phyloP scores from a whole-genome alignment of 2,888 invertebrate species.

The Oscheius sp. region DNA sequence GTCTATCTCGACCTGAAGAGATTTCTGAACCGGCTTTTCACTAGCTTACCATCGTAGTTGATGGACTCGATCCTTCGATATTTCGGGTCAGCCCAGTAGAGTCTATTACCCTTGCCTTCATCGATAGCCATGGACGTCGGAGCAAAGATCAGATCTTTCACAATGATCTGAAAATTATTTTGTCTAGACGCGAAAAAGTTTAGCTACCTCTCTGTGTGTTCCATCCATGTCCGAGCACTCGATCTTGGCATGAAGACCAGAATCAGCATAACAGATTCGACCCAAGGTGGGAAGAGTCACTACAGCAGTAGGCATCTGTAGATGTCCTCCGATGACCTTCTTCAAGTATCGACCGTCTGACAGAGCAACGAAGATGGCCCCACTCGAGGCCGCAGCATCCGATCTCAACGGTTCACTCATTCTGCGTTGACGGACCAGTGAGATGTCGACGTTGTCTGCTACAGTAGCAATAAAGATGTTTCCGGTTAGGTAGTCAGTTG shows the following conservation, averaged over 20 bases:
- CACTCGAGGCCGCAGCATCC: constrained; percentile 72
- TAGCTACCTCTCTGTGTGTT: constrained; percentile 81
- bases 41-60: constrained; percentile 80
- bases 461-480: constrained; percentile 69
- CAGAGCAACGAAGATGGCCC: constrained; percentile 85
- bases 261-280: constrained; percentile 91
- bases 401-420: constrained; percentile 62
- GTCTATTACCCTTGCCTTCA: constrained; percentile 86
- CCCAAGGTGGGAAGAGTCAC: constrained; percentile 76
- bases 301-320: constrained; percentile 89
- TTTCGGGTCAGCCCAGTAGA: constrained; percentile 97
- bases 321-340: constrained; percentile 79
- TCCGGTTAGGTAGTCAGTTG: constrained; percentile 90
- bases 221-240: constrained; percentile 98
- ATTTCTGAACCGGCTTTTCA: no score
- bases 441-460: constrained; percentile 38
- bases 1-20: constrained; percentile 54
- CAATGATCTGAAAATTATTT: constrained; percentile 77
- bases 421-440: constrained; percentile 56
- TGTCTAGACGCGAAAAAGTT: no score
- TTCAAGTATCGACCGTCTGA: constrained; percentile 83
- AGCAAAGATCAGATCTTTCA: constrained; percentile 85
- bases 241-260: constrained; percentile 89
- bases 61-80: constrained; percentile 87
- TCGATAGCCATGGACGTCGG: constrained; percentile 92